Percentiles rank a stretch among this genome's conserved stretches.
Evolutionary conservation across 1,140 invertebrate species (phyloP).

Genomic region (Penaeus japonicus): DNA sequence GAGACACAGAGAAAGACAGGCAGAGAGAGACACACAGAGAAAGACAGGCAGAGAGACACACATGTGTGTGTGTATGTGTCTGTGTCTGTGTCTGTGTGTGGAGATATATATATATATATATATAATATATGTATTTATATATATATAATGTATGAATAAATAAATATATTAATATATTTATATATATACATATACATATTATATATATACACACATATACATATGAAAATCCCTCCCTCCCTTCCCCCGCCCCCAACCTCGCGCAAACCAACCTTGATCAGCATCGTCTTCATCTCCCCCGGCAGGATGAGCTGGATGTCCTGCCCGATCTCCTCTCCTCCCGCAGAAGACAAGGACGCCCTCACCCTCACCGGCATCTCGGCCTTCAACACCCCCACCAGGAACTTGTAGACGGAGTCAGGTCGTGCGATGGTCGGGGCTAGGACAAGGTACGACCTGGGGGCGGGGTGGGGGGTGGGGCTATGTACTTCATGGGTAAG

Average conservation of each 20-base stretch:
- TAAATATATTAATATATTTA: too few species aligned
- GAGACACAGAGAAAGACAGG: too few species aligned
- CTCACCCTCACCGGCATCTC: slow-evolving; percentile 57
- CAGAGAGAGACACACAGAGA: too few species aligned
- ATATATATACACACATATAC: too few species aligned
- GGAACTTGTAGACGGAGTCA: slow-evolving; percentile 62
- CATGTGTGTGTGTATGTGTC: too few species aligned
- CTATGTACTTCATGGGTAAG: too few species aligned
- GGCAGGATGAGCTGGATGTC: slow-evolving; percentile 55
- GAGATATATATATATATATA: too few species aligned
- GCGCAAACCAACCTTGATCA: slow-evolving; percentile 61
- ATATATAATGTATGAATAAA: too few species aligned
- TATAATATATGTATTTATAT: too few species aligned
- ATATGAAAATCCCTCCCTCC: background rate
- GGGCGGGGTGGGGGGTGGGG: background rate
- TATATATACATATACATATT: too few species aligned
- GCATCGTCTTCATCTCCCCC: slow-evolving; percentile 59
- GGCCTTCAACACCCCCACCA: slow-evolving; percentile 60
- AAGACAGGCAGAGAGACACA: too few species aligned
- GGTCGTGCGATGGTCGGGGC: slow-evolving; percentile 64
- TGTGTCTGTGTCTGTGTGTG: too few species aligned
- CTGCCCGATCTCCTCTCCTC: slow-evolving; percentile 62
- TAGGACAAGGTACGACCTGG: slow-evolving; percentile 63
- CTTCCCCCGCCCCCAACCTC: background rate
- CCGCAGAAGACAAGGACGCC: slow-evolving; percentile 60